phyloP scores from a whole-genome alignment of 2,888 invertebrate genomes.

The Temnothorax ravouxi region DNA sequence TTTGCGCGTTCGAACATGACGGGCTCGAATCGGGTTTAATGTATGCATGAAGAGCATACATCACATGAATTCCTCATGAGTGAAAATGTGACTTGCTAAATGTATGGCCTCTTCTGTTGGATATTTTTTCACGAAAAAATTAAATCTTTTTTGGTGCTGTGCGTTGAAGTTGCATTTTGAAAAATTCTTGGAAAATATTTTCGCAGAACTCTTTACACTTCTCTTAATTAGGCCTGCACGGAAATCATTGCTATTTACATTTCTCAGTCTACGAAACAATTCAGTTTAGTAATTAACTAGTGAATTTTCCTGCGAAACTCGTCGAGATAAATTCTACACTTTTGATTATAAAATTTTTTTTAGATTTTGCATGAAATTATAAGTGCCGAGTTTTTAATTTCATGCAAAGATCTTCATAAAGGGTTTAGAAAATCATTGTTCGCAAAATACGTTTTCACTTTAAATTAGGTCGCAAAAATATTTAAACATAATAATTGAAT shows the following conservation, averaged over 20 bases:
- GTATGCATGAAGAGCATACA: slow-evolving; percentile 20
- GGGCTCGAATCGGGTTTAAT: slow-evolving; percentile 2
- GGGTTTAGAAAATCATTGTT: background rate
- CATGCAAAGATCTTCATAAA: background rate
- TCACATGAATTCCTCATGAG: slow-evolving; percentile 43
- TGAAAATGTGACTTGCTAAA: slow-evolving; percentile 42
- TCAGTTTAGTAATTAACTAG: slow-evolving; percentile 13
- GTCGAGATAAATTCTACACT: slow-evolving; percentile 11
- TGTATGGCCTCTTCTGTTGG: background rate
- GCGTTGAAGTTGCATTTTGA: background rate
- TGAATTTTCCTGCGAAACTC: background rate
- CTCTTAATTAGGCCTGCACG: background rate
- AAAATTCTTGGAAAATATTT: background rate
- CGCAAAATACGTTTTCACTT: background rate
- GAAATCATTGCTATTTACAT: background rate
- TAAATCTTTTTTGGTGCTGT: background rate
- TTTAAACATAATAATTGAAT: background rate
- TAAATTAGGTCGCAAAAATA: background rate
- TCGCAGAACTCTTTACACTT: background rate
- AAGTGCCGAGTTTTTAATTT: background rate
- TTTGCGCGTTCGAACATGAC: background rate
- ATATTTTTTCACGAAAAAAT: slow-evolving; percentile 24
- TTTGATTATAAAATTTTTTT: slow-evolving; percentile 27
- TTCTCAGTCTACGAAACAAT: background rate
- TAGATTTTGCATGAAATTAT: background rate